Evolutionary conservation across 2,888 invertebrate genomes (phyloP).

Genomic region (Harpalus rufipes): DNA sequence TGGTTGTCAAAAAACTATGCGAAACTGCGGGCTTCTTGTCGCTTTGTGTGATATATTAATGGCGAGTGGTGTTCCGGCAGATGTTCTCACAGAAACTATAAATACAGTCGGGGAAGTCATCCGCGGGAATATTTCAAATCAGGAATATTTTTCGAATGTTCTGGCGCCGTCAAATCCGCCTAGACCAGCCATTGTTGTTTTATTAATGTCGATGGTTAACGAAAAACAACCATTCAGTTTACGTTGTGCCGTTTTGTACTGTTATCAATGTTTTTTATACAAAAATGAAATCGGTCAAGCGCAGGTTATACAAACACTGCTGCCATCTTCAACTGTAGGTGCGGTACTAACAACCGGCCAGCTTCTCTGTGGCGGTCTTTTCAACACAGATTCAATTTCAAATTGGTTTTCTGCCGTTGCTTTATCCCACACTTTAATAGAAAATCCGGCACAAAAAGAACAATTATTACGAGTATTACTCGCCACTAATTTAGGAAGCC

Average conservation of each 20-base stretch:
- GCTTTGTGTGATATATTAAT: conserved; percentile 93
- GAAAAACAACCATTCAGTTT: conserved; percentile 95
- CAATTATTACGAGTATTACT: conserved; percentile 94
- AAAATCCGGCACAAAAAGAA: conserved; percentile 92
- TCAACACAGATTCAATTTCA: conserved; percentile 91
- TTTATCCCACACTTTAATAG: conserved; percentile 92
- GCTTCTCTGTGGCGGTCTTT: conserved; percentile 94
- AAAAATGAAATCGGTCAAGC: conserved; percentile 95
- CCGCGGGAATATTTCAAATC: conserved; percentile 92
- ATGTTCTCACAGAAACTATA: conserved; percentile 97
- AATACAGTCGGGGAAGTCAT: conserved; percentile 97
- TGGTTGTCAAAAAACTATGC: conserved; percentile 93
- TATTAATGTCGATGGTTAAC: conserved; percentile 99
- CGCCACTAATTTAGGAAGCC: conserved; percentile 89
- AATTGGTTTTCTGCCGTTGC: conserved; percentile 98
- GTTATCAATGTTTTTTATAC: conserved; percentile 96
- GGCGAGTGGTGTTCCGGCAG: conserved; percentile 97
- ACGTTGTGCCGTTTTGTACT: conserved; percentile 97
- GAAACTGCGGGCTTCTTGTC: conserved; percentile 89
- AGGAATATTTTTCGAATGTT: conserved; percentile 93
- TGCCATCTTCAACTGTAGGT: conserved; percentile 91
- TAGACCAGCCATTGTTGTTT: conserved; percentile 94
- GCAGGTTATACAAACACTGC: conserved; percentile 92
- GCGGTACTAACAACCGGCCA: conserved; percentile 89
- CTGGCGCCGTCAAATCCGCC: conserved; percentile 96